These are phyloP conservation scores for Meandrusa payeni DNA, from an alignment of 2,888 invertebrate species.

Conservation along the genomic window DNA sequence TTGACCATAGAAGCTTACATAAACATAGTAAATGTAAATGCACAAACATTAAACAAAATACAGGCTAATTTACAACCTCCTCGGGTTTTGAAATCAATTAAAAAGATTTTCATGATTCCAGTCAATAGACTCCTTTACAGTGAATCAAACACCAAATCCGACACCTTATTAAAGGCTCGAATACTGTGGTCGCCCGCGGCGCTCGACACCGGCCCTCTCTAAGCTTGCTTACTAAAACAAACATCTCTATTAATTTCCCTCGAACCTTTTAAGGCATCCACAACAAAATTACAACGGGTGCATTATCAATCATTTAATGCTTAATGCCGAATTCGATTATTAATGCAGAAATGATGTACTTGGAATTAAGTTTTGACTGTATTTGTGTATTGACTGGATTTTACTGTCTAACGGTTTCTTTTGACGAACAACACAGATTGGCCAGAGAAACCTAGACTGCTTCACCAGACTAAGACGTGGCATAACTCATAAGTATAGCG, in stretches of 20 bases:
- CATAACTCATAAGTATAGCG: too few species aligned
- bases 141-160: slow-evolving; percentile 51
- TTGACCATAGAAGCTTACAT: too few species aligned
- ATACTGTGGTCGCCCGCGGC: slow-evolving; percentile 64
- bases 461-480: too few species aligned
- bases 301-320: slow-evolving; percentile 67
- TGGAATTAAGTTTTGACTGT: not conserved
- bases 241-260: slow-evolving; percentile 70
- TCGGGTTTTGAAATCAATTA: too few species aligned
- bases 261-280: slow-evolving; percentile 45
- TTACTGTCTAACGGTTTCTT: too few species aligned
- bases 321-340: slow-evolving; percentile 54
- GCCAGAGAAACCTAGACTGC: too few species aligned
- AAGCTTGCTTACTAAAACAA: slow-evolving; percentile 68
- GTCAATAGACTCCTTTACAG: slow-evolving; percentile 41
- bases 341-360: slow-evolving; percentile 50
- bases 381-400: too few species aligned
- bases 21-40: too few species aligned
- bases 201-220: slow-evolving; percentile 37
- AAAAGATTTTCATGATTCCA: slow-evolving; percentile 25
- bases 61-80: too few species aligned
- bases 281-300: slow-evolving; percentile 50
- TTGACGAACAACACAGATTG: too few species aligned
- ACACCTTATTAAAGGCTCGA: slow-evolving; percentile 63
- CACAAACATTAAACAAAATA: too few species aligned